phyloP scores from a whole-genome alignment of 2,888 invertebrate genomes.

The Psylliodes chrysocephalus region DNA sequence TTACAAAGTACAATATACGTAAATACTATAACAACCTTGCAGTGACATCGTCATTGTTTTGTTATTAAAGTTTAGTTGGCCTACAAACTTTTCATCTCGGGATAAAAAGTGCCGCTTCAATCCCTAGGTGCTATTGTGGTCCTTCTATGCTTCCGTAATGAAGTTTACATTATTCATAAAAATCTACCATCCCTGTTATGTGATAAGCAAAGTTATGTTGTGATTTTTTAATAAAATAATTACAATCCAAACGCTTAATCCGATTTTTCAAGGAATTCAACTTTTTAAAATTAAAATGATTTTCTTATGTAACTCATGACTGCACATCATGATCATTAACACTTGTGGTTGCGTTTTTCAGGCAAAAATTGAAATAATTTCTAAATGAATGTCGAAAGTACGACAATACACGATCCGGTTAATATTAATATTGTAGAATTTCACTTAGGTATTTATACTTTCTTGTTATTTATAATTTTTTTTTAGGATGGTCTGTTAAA shows the following conservation, averaged over 20 bases:
- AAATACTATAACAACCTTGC: no score
- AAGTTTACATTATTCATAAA: no score
- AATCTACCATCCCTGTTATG: no score
- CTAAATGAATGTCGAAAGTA: neutral
- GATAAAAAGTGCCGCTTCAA: no score
- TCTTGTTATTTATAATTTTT: constrained; percentile 10
- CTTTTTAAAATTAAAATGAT: neutral
- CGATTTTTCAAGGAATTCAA: neutral
- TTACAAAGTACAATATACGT: no score
- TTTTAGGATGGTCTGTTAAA: no score
- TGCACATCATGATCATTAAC: constrained; percentile 11
- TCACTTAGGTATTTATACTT: constrained; percentile 8
- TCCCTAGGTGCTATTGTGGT: no score
- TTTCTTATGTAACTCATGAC: constrained; percentile 8
- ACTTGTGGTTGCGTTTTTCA: neutral
- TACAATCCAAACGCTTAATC: neutral
- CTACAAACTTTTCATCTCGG: no score
- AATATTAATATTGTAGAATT: constrained; percentile 5
- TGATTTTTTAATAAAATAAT: neutral
- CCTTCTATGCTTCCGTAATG: no score
- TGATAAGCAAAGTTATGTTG: no score
- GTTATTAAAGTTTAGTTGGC: no score
- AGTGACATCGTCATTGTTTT: no score
- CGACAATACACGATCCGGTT: neutral
- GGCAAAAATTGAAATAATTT: constrained; percentile 1